These are phyloP conservation scores for Erinaceus europaeus DNA, from an alignment of 2,113 vertebrate species.

Conservation along the genomic window DNA sequence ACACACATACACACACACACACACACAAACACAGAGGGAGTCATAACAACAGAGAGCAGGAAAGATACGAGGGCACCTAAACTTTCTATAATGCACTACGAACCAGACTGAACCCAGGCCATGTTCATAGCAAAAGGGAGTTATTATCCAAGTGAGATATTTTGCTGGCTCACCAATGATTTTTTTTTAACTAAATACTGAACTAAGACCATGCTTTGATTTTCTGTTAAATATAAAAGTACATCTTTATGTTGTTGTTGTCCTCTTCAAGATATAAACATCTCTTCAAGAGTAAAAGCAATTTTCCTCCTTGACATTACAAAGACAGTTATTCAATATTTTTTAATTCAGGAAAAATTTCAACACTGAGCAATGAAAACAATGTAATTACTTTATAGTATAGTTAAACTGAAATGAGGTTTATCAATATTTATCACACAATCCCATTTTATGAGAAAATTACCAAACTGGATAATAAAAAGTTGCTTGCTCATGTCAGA, in stretches of 20 bases:
- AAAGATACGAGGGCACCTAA: no score
- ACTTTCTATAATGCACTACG: no score
- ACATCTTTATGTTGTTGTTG: conserved; percentile 50
- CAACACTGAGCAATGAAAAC: neutral
- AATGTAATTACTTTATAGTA: neutral
- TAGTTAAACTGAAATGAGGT: neutral
- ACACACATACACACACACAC: no score
- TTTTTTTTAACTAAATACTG: conserved; percentile 64
- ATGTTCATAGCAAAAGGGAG: no score
- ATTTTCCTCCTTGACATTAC: conserved; percentile 57
- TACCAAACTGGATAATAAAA: neutral
- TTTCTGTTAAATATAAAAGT: conserved; percentile 56
- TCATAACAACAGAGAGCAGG: no score
- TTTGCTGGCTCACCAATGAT: no score
- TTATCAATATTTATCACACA: neutral
- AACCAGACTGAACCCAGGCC: no score
- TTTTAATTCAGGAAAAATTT: conserved; percentile 47
- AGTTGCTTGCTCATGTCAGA: neutral
- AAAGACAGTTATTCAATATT: conserved; percentile 56
- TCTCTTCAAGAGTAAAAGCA: conserved; percentile 48
- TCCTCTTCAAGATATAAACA: conserved; percentile 42
- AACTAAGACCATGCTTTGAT: conserved; percentile 18
- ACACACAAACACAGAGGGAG: no score
- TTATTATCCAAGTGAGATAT: no score
- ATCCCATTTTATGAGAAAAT: neutral